Evolutionary conservation across 2,797 vertebrate genomes (phyloP).

Genomic region (Rallus crepitans): DNA sequence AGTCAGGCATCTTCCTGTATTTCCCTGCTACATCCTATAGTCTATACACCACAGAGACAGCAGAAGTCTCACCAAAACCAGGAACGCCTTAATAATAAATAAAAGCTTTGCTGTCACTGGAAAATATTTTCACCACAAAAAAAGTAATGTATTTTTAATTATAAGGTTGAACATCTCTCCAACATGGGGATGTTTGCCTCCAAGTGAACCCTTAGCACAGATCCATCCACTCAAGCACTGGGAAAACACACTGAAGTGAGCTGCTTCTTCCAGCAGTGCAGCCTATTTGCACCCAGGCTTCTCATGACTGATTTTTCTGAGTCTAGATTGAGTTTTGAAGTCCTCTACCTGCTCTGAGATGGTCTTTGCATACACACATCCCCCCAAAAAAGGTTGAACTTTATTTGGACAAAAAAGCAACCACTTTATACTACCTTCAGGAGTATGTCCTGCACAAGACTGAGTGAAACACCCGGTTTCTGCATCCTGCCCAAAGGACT

Average conservation of each 20-base stretch:
- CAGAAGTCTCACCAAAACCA: conserved; percentile 39
- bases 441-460: neutral
- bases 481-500: neutral
- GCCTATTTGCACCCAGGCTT: neutral
- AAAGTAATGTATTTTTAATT: neutral
- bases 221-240: neutral
- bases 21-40: neutral
- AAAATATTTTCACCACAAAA: conserved; percentile 36
- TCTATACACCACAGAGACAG: neutral
- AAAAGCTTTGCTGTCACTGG: conserved; percentile 4
- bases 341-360: no score
- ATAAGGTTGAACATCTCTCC: neutral
- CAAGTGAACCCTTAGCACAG: neutral
- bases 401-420: neutral
- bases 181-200: neutral
- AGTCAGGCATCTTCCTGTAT: neutral
- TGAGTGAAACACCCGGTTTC: neutral
- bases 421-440: rapidly evolving
- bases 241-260: neutral
- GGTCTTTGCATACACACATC: neutral
- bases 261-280: neutral
- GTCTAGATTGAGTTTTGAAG: no score
- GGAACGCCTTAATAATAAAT: conserved; percentile 34
- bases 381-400: neutral
- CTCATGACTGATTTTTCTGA: neutral